These are phyloP conservation scores for Prionace glauca DNA, from an alignment of 2,797 vertebrate species.

Conservation along the genomic window DNA sequence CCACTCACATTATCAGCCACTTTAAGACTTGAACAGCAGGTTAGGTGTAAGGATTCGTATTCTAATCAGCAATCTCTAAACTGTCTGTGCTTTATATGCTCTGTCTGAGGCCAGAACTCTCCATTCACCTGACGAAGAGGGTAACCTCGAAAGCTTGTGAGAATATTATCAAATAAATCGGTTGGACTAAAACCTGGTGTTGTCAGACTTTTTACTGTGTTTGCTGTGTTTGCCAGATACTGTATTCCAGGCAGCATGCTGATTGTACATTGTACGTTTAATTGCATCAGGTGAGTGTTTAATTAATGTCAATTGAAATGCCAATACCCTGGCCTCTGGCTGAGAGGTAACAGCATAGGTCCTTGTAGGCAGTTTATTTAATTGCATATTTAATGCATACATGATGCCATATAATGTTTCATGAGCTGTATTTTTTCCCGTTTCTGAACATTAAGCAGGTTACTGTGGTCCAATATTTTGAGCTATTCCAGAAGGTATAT, in stretches of 20 bases:
- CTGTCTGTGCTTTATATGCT: too few species aligned
- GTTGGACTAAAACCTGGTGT: too few species aligned
- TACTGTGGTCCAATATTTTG: background rate
- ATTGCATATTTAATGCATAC: background rate
- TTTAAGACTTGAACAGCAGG: too few species aligned
- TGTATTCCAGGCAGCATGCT: background rate
- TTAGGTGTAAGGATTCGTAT: too few species aligned
- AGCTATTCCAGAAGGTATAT: background rate
- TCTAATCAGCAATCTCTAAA: too few species aligned
- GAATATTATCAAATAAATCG: too few species aligned
- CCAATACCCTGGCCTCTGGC: background rate
- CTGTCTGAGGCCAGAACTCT: too few species aligned
- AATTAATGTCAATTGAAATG: background rate
- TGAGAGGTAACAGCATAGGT: background rate
- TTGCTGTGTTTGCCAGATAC: background rate
- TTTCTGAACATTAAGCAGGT: background rate
- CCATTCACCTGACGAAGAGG: too few species aligned
- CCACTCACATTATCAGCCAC: too few species aligned
- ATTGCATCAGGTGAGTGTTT: background rate
- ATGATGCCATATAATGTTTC: slow-evolving; percentile 18
- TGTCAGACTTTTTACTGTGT: too few species aligned
- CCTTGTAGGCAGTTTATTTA: background rate
- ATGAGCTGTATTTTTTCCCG: background rate
- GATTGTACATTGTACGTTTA: background rate
- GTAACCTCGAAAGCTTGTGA: too few species aligned